phyloP scores from a whole-genome alignment of 2,888 invertebrate genomes.

The Lasioglossum figueresi region DNA sequence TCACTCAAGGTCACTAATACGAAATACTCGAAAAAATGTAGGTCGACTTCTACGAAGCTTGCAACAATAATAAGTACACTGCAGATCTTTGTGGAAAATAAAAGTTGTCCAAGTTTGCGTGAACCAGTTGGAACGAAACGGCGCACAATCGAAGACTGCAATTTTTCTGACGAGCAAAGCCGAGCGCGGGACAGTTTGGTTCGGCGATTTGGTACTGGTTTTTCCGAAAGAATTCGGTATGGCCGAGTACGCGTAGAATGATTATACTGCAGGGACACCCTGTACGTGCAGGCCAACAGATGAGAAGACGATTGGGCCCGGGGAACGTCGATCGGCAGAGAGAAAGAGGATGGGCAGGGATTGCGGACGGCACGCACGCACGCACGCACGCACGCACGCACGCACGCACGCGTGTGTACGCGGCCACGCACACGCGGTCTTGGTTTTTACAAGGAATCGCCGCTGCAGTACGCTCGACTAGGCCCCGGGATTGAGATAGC shows the following conservation, averaged over 20 bases:
- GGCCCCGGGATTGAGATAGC: conserved; percentile 69
- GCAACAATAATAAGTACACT: no score
- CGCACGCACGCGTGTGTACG: not conserved
- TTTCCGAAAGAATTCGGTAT: not conserved
- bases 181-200: not conserved
- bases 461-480: conserved; percentile 63
- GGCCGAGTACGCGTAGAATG: not conserved
- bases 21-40: not conserved
- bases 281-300: conserved; percentile 15
- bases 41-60: no score
- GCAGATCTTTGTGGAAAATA: no score
- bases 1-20: not conserved
- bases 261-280: not conserved
- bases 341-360: not conserved
- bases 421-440: conserved; percentile 47
- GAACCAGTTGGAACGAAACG: not conserved
- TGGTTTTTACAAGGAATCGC: conserved; percentile 65
- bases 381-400: not conserved
- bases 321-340: not conserved
- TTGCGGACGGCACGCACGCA: conserved; percentile 1
- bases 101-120: no score
- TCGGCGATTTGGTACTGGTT: not conserved
- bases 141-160: not conserved
- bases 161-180: not conserved
- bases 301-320: conserved; percentile 16